A percentile compares a stretch with the other conserved stretches of the same genome.
These are phyloP conservation scores for Ephialtes manifestator DNA, from an alignment of 2,888 invertebrate genomes.

Conservation along the genomic window DNA sequence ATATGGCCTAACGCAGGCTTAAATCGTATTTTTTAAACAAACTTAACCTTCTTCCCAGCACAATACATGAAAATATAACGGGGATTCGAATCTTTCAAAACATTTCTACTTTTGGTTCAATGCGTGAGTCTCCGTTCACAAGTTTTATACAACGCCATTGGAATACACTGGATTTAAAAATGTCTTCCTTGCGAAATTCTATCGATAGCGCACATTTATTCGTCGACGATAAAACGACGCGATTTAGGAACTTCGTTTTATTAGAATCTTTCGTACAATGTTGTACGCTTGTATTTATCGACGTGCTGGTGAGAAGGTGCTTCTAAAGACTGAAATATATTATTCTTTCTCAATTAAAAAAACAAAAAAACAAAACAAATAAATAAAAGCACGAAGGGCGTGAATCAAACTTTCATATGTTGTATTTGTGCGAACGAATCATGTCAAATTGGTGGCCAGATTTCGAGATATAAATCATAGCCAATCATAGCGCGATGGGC, in stretches of 20 bases:
- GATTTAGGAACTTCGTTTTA: constrained; percentile 30
- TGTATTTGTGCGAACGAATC: constrained; percentile 30
- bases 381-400: constrained; percentile 26
- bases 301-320: constrained; percentile 70
- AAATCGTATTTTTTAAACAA: constrained; percentile 25
- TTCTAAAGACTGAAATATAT: constrained; percentile 76
- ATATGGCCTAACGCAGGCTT: constrained; percentile 36
- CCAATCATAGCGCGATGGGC: no score
- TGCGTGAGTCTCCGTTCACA: not conserved
- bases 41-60: constrained; percentile 31
- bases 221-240: constrained; percentile 19
- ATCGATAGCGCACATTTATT: constrained; percentile 33
- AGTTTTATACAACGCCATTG: constrained; percentile 12
- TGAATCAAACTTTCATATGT: constrained; percentile 60
- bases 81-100: not conserved
- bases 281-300: constrained; percentile 59
- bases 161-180: constrained; percentile 22
- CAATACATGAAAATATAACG: constrained; percentile 21
- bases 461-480: no score
- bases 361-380: constrained; percentile 55
- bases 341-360: constrained; percentile 60
- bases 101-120: no score
- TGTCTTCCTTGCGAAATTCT: constrained; percentile 57
- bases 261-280: constrained; percentile 22
- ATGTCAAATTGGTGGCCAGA: not conserved